Evolutionary conservation across 2,888 invertebrate genomes (phyloP), one percentile per base, ranked within the genome.

Genomic region (Lapara coniferarum): DNA sequence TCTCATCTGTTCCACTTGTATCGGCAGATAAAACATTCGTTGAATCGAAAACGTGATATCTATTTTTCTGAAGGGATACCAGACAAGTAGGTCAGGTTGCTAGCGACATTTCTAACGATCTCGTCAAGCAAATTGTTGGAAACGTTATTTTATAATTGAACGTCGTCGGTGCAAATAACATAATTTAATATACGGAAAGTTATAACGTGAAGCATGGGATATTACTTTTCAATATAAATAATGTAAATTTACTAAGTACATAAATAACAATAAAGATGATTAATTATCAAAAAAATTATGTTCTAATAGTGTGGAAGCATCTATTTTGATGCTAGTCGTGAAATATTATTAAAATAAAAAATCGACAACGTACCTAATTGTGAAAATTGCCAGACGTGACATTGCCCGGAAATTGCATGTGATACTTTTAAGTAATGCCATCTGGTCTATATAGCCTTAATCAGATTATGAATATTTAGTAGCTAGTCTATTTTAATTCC

Each of bases 71-170:
- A 69, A 73, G 74, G 74, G 76, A 74, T 77, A 76, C 79, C 75
- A 75, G 75, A 75, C 72, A 81, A 81, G 75, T 80, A 72, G 79
- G 81, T 77, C 79, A 59, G 59, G 77, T 75, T 77, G 76, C 73
- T 75, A 74, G 76, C 74, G 77, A 78, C 77, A 75, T 78, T 81
- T 74, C 76, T 78, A 75, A 81, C 76, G 78, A 77, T 77, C 79
- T 71, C 76, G 75, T 75, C 72, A 73, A 71, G 70, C 73, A 78
- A 75, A 78, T 78, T 77, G 75, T 75, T 74, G 57, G 75, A 74
- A 72, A 75, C 74, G 72, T 74, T 73, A 71, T 46, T 59, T 30
- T 12, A 3, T 59, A 46, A 46, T 59, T 46, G 59, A 44, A 46
- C n/a, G 10, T 46, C 59, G 46, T 46, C 59, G 46, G n/a, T 53